phyloP scores from a whole-genome alignment of 2,113 vertebrate genomes.

The Perca fluviatilis region DNA sequence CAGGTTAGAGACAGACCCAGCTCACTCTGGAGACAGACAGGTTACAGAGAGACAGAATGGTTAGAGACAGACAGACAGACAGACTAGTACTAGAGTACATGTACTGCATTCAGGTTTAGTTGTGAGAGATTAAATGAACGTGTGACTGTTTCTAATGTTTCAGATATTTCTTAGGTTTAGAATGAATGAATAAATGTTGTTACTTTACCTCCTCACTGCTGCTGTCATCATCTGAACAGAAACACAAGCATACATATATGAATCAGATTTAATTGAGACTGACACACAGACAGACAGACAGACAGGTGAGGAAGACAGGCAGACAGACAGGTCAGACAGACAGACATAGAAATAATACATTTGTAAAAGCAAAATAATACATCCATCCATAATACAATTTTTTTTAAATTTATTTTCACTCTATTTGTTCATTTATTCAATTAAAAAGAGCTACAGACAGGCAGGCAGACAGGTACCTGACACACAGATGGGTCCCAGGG shows the following conservation, averaged over 20 bases:
- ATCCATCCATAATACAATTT: no score
- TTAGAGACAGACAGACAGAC: neutral
- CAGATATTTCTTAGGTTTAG: no score
- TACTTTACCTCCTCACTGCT: conserved; percentile 60
- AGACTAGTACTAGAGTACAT: neutral
- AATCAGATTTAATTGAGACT: neutral
- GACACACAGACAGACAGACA: neutral
- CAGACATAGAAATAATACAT: no score
- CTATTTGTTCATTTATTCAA: no score
- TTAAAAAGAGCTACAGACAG: no score
- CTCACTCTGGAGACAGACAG: conserved; percentile 55
- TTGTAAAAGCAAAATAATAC: no score
- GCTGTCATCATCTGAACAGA: conserved; percentile 50
- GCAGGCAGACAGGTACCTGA: conserved; percentile 50
- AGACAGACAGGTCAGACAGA: neutral
- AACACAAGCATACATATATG: neutral
- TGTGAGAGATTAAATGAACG: no score
- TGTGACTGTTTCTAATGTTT: no score
- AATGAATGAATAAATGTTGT: no score
- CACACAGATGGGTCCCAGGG: conserved; percentile 43
- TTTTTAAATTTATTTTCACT: no score
- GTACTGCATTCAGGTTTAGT: no score
- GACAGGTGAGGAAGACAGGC: neutral
- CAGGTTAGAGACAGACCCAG: conserved; percentile 62
- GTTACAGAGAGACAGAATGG: neutral